These are phyloP conservation scores for Neostethus bicornis DNA, from an alignment of 2,797 vertebrate species.

Conservation along the genomic window DNA sequence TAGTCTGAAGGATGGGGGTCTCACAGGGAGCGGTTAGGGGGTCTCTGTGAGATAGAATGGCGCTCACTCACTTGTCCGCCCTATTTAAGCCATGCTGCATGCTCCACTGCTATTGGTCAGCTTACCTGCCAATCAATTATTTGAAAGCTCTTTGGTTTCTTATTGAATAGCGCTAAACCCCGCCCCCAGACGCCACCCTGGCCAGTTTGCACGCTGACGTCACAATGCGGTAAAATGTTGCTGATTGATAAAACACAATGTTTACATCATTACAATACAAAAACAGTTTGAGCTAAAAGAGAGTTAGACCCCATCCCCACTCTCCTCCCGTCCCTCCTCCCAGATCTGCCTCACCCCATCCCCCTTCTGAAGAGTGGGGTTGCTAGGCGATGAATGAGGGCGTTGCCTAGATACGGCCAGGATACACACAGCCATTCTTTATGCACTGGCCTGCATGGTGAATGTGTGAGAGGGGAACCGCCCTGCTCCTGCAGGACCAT, in stretches of 20 bases:
- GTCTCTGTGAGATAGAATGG: constrained; percentile 81
- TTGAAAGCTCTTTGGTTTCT: not conserved
- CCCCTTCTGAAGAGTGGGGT: too few relatives aligned
- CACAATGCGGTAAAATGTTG: constrained; percentile 47
- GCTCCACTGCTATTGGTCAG: constrained; percentile 58
- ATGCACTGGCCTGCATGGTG: constrained; percentile 71
- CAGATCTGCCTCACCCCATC: too few relatives aligned
- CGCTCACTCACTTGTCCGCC: constrained; percentile 15
- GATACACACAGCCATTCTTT: constrained; percentile 69
- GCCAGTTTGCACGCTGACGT: too few relatives aligned
- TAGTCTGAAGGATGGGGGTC: constrained; percentile 49
- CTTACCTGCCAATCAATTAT: constrained; percentile 4
- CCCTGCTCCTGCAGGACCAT: too few relatives aligned
- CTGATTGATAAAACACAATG: too few relatives aligned
- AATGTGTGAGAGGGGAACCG: constrained; percentile 53
- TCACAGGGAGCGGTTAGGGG: constrained; percentile 77
- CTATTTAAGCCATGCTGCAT: constrained; percentile 38
- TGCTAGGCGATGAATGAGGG: constrained; percentile 75
- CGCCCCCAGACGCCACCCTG: constrained; percentile 70
- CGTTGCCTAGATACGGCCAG: constrained; percentile 76
- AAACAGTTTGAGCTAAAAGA: too few relatives aligned
- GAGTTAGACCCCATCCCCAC: constrained; percentile 71
- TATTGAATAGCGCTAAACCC: constrained; percentile 56
- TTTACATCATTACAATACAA: too few relatives aligned
- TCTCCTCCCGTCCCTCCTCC: constrained; percentile 36